Percentiles rank a stretch among this genome's conserved stretches.
Conservation (phyloP, 1,140 invertebrate genomes). For the Dinothrombium tinctorium region DNA sequence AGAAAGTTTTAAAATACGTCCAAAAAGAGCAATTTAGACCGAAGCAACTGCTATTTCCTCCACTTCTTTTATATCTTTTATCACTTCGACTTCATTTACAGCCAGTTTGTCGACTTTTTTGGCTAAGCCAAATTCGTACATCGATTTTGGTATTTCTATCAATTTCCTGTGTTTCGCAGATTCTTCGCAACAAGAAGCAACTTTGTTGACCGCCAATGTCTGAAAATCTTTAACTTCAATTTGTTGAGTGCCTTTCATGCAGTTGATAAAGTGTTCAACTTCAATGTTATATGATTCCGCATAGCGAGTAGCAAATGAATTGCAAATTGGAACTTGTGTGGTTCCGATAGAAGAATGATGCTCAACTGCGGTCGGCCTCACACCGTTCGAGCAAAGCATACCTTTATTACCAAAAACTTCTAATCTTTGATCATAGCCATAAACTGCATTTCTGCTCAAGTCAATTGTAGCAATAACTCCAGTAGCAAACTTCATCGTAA, state of each 20-base stretch:
- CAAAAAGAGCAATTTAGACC: too few species aligned
- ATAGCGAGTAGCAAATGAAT: slow-evolving; percentile 36
- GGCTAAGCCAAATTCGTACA: too few species aligned
- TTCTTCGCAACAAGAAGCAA: too few species aligned
- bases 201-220: too few species aligned
- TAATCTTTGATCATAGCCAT: slow-evolving; percentile 43
- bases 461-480: slow-evolving; percentile 37
- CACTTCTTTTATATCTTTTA: too few species aligned
- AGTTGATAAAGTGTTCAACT: slow-evolving; percentile 37
- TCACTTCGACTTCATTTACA: too few species aligned
- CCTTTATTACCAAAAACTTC: slow-evolving; percentile 36
- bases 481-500: slow-evolving; percentile 33
- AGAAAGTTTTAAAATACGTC: too few species aligned
- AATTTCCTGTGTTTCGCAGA: too few species aligned
- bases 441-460: slow-evolving; percentile 32
- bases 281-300: slow-evolving; percentile 31
- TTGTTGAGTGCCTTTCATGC: slow-evolving; percentile 33
- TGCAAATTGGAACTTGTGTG: slow-evolving; percentile 30
- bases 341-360: slow-evolving; percentile 17
- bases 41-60: too few species aligned
- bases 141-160: too few species aligned
- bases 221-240: too few species aligned
- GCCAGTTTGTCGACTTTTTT: too few species aligned
- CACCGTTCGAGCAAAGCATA: slow-evolving; percentile 31
- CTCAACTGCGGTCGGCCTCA: slow-evolving; percentile 23